Evolutionary conservation across 2,797 vertebrate genomes (phyloP), one percentile per base, ranked within the genome.

Genomic region (Enteromius argenteus): DNA sequence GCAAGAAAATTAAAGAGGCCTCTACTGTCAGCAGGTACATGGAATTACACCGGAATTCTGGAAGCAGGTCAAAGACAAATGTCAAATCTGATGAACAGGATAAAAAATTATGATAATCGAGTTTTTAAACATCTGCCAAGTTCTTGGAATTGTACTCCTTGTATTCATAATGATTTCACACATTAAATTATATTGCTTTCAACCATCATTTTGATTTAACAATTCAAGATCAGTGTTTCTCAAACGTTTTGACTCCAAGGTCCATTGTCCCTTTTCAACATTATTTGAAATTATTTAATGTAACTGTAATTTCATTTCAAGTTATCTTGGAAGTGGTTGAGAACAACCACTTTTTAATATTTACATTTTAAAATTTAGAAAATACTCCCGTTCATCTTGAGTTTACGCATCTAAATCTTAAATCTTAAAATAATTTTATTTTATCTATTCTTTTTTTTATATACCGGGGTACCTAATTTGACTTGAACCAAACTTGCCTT

Each of bases 1-100:
- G 97, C 86, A 96, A 96, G 93, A 97, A 97, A 92, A 96, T 96
- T 69, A 97, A 97, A 90, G 96, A 97, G 85, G 90, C 96, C 77
- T 96, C 96, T 0, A 90, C 93, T 73, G 93, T 96, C 90, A 97
- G 95, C 94, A 96, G 96, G 98, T 99, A 94, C 4, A 35, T 51
- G 51, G 85, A 46, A 46, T 64, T 17, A 30, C 19, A 13, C 15
- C 13, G 1, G 35, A 15, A 78, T 62, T 78, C 39, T 19, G 2
- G 32, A 7, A 66, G 19, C 5, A 10, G 76, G 21, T 76, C 32
- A 58, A 9, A 60, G 51, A 76, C 21, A 76, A 14, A 53, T 10
- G 35, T 17, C 6, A 10, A 23, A 23, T 19, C 23, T 78, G n/a
- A 30, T 46, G 2, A 64, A 64, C 5, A 27, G 4, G 37, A 19